phyloP scores from a whole-genome alignment of 1,140 invertebrate genomes.

The Sweltsa coloradensis region DNA sequence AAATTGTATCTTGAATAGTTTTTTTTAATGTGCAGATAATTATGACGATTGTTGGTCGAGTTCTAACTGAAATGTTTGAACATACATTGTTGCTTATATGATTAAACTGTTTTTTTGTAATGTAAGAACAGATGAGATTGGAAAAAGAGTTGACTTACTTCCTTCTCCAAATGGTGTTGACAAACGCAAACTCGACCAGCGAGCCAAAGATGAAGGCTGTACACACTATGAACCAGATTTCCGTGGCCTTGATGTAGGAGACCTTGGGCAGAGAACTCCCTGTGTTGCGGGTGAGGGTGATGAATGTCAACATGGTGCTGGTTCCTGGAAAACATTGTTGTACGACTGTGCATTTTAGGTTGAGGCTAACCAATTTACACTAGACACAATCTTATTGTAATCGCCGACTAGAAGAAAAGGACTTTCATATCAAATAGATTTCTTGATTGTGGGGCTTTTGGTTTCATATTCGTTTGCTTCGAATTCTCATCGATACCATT shows the following conservation, averaged over 20 bases:
- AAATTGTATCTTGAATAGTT: too few species aligned
- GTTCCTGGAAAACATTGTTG: slow-evolving; percentile 42
- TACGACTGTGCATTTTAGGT: too few species aligned
- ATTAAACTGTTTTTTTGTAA: too few species aligned
- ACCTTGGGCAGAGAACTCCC: slow-evolving; percentile 76
- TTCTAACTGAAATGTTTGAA: too few species aligned
- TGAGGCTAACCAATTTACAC: neutral
- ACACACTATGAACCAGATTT: slow-evolving; percentile 81
- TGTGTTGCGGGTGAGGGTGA: slow-evolving; percentile 69
- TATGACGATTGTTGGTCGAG: too few species aligned
- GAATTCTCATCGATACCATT: too few species aligned
- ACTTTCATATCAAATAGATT: neutral
- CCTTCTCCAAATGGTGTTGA: slow-evolving; percentile 75
- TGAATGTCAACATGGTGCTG: slow-evolving; percentile 75
- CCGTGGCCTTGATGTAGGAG: slow-evolving; percentile 82
- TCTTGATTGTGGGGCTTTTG: too few species aligned
- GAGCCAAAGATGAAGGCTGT: slow-evolving; percentile 74
- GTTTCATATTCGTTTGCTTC: too few species aligned
- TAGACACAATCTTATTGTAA: neutral
- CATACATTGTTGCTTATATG: too few species aligned
- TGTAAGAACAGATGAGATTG: too few species aligned
- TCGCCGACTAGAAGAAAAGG: neutral
- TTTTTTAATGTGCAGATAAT: too few species aligned
- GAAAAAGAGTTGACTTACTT: too few species aligned
- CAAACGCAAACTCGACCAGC: slow-evolving; percentile 79